Evolutionary conservation across 92 coral and sea anemone genomes (phyloP), one percentile per base, ranked within the genome.

Genomic region (Epizoanthus rinbou): DNA sequence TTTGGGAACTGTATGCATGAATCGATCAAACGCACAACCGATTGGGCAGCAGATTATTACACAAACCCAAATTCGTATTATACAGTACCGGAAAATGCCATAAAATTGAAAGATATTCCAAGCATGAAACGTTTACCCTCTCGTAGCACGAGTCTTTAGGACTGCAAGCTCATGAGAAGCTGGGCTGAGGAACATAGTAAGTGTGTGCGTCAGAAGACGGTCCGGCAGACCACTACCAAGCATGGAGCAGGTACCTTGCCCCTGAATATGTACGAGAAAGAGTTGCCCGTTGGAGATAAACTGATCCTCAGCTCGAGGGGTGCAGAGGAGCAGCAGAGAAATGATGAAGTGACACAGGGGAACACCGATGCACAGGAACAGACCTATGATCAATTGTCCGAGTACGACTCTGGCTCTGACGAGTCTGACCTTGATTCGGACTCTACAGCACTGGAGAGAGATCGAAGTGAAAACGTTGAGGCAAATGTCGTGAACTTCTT

Each of bases 351-450:
- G 47, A 41, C 47, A 41, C 47, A 41, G 47, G 47, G 7, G 47
- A 41, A 4, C 47, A 41, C 47, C 4, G 47, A 41, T 41, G 47
- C 28, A 64, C n/a, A 16, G 33, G 37, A 64, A 64, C 24, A 64
- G 69, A 24, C n/a, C n/a, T 24, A 64, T 17, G 78, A 68, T 57
- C 84, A 83, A 83, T 69, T 50, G 19, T 87, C 87, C 33, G 91
- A 87, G 68, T 86, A 81, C 75, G 91, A 87, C 74, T 74, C 87
- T 67, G 88, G 65, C 50, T 87, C 87, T 13, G 72, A 75, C 13
- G 87, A 68, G 39, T 87, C 84, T 11, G 87, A 83, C 59, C 5
- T 14, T 8, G 87, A 84, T 41, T 41, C 7, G 70, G 52, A 57
- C 58, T 59, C 21, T 21, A 84, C 43, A 0, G 82, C 69, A 24